Evolutionary conservation across 2,888 invertebrate species (phyloP), one percentile per base, ranked within the genome.

Genomic region (Tipula confusa): DNA sequence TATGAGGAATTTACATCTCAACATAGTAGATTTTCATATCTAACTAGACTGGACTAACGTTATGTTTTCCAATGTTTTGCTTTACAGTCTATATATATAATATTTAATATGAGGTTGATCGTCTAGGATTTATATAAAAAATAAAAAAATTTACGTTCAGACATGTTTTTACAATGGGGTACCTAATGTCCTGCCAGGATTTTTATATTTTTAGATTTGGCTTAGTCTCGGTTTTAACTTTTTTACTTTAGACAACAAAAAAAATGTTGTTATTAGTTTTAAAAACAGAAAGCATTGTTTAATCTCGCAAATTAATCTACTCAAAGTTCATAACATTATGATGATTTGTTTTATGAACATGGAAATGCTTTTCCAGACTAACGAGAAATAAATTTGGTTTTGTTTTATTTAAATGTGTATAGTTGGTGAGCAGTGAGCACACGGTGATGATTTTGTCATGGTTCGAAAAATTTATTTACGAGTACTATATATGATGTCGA

Each of bases 301-400:
- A 64, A 64, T 64, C 64, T 64, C 24, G 24, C 64, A 64, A 18
- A 64, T 24, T 64, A 64, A 64, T 64, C 64, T 64, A 64, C 24
- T 64, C 24, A 64, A 64, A 64, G 24, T 24, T 24, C 7, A 64
- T 64, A 24, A 64, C 64, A 64, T 64, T 64, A 64, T 24, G 64
- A 64, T 64, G 64, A 64, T 64, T 64, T 64, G 64, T 64, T 64
- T 64, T 64, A 64, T 64, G 64, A 64, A 64, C 64, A 24, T 64
- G 64, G 18, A 64, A 64, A 64, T 24, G 64, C 64, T 64, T 64
- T 24, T 64, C 7, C 7, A 33, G n/a, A n/a, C n/a, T n/a, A n/a
- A n/a, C n/a, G n/a, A n/a, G n/a, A n/a, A n/a, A n/a, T n/a, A n/a
- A n/a, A n/a, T n/a, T n/a, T n/a, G n/a, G n/a, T n/a, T n/a, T n/a